Evolutionary conservation across 1,140 invertebrate species (phyloP).

Genomic region (Nilaparvata lugens): DNA sequence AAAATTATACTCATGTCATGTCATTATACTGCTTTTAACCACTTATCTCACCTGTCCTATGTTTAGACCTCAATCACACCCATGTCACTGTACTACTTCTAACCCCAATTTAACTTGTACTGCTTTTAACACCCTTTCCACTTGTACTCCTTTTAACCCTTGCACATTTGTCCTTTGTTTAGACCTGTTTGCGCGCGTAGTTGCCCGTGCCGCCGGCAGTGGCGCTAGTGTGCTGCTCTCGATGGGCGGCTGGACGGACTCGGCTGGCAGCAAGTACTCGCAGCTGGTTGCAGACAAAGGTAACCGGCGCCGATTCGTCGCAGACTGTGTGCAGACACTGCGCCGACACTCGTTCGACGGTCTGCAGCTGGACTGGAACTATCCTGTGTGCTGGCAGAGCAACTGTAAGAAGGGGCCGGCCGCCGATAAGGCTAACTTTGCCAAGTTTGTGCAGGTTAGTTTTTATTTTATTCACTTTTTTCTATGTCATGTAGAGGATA

Average conservation of each 20-base stretch:
- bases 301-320: conserved; percentile 52
- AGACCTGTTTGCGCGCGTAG: conserved; percentile 55
- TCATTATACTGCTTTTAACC: too few relatives aligned
- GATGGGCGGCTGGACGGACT: conserved; percentile 86
- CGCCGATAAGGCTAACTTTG: conserved; percentile 67
- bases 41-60: too few relatives aligned
- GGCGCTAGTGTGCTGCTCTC: conserved; percentile 51
- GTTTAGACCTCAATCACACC: too few relatives aligned
- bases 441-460: conserved; percentile 56
- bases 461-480: conserved; percentile 6
- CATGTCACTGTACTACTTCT: too few relatives aligned
- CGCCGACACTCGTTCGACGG: conserved; percentile 67
- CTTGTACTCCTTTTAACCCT: too few relatives aligned
- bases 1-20: too few relatives aligned
- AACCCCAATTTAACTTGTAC: too few relatives aligned
- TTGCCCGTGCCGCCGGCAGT: conserved; percentile 5
- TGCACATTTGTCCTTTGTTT: conserved; percentile 3
- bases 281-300: conserved; percentile 53
- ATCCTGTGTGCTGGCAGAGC: conserved; percentile 85
- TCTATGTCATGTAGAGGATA: too few relatives aligned
- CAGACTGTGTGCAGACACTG: conserved; percentile 56
- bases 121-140: too few relatives aligned
- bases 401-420: conserved; percentile 70
- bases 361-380: conserved; percentile 83
- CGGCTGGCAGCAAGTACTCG: conserved; percentile 73